Evolutionary conservation across 2,888 invertebrate species (phyloP), one percentile per base, ranked within the genome.

Genomic region (Papilio protenor): DNA sequence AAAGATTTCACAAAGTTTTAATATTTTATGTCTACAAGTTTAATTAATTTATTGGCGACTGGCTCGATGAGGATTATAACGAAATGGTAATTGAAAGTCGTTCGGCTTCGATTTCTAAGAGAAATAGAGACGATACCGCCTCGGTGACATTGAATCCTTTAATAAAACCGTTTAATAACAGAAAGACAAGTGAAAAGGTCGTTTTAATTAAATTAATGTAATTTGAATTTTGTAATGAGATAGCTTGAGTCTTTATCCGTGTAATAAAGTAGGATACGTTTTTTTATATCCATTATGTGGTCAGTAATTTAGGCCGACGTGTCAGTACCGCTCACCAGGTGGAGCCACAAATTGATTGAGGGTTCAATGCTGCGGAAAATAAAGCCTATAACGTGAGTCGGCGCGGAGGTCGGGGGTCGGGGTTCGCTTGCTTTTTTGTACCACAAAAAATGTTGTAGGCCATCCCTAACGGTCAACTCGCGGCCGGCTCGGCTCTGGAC

Each of bases 321-420:
- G 66, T 69, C 66, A 45, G 52, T 52, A 21, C 0, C 55, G 45
- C 23, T 33, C 55, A 47, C 81, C 81, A 72, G 81, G 80, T 81
- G 79, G 79, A 77, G 76, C 78, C 78, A 27, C 80, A 79, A 79
- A 79, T 77, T 79, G 80, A 79, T 80, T 76, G 78, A 70, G 16
- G 45, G 77, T n/a, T 49, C 55, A 80, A 79, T 80, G 80, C 75
- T 75, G 74, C 79, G 80, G 77, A 78, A 82, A 82, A 80, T 80
- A 80, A 77, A 73, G 33, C 75, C 47, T 23, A n/a, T 77, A 74
- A 74, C 76, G 45, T 66, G 66, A 52, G 27, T 23, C 47, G 70
- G 27, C 16, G 75, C 16, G 11, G 57, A 12, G 57, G 61, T 61
- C 61, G 66, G 66, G n/a, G 59, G 23, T 61, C 64, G 66, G 66